Conservation (phyloP, 2,888 invertebrate species). For the Nymphalis polychloros region DNA sequence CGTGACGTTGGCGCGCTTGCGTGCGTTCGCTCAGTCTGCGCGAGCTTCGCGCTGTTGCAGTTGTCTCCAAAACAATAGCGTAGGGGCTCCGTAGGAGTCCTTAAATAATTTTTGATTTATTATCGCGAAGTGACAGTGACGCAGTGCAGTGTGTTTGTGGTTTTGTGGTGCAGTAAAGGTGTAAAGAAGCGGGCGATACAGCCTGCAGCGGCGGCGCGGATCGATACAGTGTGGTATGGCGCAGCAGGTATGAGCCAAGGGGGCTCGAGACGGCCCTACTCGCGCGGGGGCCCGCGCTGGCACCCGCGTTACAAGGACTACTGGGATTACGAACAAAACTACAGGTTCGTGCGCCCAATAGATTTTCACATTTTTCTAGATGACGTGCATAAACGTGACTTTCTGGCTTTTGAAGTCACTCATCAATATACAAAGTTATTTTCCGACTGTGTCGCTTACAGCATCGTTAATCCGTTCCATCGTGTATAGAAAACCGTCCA, state of each 20-base stretch:
- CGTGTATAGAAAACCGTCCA: slow-evolving; percentile 1
- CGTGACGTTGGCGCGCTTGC: slow-evolving; percentile 64
- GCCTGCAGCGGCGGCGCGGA: slow-evolving; percentile 58
- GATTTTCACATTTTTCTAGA: slow-evolving; percentile 15
- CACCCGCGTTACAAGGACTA: slow-evolving; percentile 79
- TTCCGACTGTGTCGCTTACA: slow-evolving; percentile 1
- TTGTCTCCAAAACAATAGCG: slow-evolving; percentile 58
- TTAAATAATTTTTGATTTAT: slow-evolving; percentile 44
- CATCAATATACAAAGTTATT: slow-evolving; percentile 7
- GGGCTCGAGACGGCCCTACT: slow-evolving; percentile 73
- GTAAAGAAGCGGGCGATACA: slow-evolving; percentile 44
- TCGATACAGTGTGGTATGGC: slow-evolving; percentile 68
- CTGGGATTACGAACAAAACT: slow-evolving; percentile 79
- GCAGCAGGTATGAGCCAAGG: slow-evolving; percentile 75
- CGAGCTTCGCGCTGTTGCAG: slow-evolving; percentile 67
- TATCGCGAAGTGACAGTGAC: slow-evolving; percentile 52
- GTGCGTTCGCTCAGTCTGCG: slow-evolving; percentile 48
- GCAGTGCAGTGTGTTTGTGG: slow-evolving; percentile 53
- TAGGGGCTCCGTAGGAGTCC: slow-evolving; percentile 54
- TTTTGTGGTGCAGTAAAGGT: slow-evolving; percentile 47
- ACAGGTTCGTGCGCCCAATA: slow-evolving; percentile 54
- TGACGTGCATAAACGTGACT: slow-evolving; percentile 32
- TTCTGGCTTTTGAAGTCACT: background rate
- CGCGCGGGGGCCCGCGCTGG: slow-evolving; percentile 77
- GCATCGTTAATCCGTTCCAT: background rate